Evolutionary conservation across 2,113 vertebrate genomes (phyloP).

Genomic region (Cyanoderma ruficeps): DNA sequence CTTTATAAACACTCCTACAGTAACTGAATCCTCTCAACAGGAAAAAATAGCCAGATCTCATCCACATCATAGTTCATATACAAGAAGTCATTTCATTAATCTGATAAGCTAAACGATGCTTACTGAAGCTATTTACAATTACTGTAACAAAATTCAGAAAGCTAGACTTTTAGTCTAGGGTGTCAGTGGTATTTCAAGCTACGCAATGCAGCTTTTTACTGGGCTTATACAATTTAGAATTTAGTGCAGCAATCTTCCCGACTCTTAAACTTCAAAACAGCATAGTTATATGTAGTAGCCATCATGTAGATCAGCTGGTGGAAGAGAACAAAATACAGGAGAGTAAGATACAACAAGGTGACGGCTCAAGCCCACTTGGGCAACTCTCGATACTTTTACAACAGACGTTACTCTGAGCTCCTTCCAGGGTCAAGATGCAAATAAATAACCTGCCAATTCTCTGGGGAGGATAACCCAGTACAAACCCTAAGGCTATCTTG

Average conservation of each 20-base stretch:
- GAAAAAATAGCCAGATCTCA: constrained; percentile 74
- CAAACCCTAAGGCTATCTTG: neutral
- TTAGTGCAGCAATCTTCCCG: constrained; percentile 99
- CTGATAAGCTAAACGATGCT: constrained; percentile 78
- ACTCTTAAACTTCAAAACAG: constrained; percentile 99
- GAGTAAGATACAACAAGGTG: constrained; percentile 80
- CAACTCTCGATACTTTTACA: constrained; percentile 52
- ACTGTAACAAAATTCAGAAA: constrained; percentile 79
- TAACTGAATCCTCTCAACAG: constrained; percentile 73
- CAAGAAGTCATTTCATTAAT: constrained; percentile 75
- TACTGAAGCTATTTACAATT: constrained; percentile 93
- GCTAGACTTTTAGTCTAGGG: constrained; percentile 84
- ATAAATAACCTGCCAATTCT: neutral
- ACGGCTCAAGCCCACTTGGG: constrained; percentile 42
- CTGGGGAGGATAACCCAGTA: neutral
- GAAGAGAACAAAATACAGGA: constrained; percentile 94
- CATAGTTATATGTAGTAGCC: constrained; percentile 99
- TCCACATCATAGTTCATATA: constrained; percentile 69
- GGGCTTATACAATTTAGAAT: constrained; percentile 89
- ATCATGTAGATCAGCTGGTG: constrained; percentile 99
- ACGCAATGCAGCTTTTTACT: constrained; percentile 76
- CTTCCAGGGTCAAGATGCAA: constrained; percentile 46
- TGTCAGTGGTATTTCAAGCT: constrained; percentile 87
- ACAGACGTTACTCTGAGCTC: constrained; percentile 23
- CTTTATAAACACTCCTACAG: constrained; percentile 42